Evolutionary conservation across 2,113 vertebrate genomes (phyloP), one percentile per base, ranked within the genome.

Genomic region (Notarius quadriscutis): DNA sequence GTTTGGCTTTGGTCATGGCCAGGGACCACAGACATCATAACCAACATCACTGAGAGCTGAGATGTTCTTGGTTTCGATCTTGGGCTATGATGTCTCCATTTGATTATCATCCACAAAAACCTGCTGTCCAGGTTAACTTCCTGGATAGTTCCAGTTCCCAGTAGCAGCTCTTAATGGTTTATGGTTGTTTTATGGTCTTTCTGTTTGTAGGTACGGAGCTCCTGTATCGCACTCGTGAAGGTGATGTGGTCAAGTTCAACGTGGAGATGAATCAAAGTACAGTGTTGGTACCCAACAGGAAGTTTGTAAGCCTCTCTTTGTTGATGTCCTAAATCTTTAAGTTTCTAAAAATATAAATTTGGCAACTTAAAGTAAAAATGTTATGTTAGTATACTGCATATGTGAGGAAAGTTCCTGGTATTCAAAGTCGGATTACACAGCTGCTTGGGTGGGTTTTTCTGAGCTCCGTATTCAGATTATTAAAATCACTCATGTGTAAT

Each of bases 281-380:
- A 3, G 80, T 97, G 90, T 91, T 99, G 94, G 97, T 99, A 92
- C 96, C 97, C 90, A 97, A 97, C 95, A 99, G 97, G 93, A 98
- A 97, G 93, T 98, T 99, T 94, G 98, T 99, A 95, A 98, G 98
- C 97, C 41, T 25, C 55, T 87, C 50, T 9, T 67, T 34, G 18
- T 55, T 2, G 14, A 30, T 17, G 5, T 71, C 14, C 14, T 65
- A 27, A 27, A 65, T 12, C 10, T 41, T 41, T 41, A 41, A 41
- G 4, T 41, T 41, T 41, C 41, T 41, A 41, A 41, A 41, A 41
- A 41, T 41, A 41, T 41, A 41, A 62, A 58, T 14, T 30, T 69
- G n/a, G 25, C 30, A 27, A 63, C 8, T 63, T 18, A 41, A 20
- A 60, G 17, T 60, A 62, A 25, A 8, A 22, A 62, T 7, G 1